Conservation (phyloP, 2,113 vertebrate genomes). For the Ceyx margarethae region DNA sequence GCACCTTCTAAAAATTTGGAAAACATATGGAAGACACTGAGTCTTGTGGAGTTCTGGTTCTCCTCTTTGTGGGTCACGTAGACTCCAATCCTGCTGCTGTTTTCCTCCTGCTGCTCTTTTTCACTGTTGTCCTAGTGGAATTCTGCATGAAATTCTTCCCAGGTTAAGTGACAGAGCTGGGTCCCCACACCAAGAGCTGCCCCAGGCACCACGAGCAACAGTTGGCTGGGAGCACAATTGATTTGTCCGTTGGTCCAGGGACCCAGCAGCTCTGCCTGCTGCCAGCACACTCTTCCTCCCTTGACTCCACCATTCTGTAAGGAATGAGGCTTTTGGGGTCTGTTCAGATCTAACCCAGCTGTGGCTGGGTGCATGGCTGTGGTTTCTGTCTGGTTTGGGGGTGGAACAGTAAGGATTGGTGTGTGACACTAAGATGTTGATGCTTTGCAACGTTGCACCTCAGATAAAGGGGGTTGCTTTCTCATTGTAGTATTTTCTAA, state of each 20-base stretch:
- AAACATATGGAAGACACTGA: accelerated
- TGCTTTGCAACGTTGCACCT: not conserved
- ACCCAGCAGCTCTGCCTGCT: not conserved
- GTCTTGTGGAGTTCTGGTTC: not conserved
- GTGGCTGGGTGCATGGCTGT: accelerated
- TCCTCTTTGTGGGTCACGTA: accelerated
- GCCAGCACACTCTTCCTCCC: accelerated
- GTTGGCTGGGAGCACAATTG: accelerated
- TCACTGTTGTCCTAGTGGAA: accelerated
- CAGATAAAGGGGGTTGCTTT: not conserved
- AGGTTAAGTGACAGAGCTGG: accelerated
- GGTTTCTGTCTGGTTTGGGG: not conserved
- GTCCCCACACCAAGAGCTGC: not conserved
- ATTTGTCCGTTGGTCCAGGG: accelerated
- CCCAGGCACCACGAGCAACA: accelerated
- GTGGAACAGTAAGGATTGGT: accelerated
- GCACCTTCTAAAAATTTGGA: not conserved
- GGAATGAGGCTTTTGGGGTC: accelerated
- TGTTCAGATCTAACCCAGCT: accelerated
- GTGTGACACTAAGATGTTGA: accelerated
- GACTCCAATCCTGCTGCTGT: not conserved
- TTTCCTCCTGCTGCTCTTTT: not conserved
- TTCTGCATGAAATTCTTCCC: not conserved
- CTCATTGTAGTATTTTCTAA: not conserved
- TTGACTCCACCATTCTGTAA: accelerated